Conservation (phyloP, 2,113 vertebrate genomes). For the Xyrauchen texanus region DNA sequence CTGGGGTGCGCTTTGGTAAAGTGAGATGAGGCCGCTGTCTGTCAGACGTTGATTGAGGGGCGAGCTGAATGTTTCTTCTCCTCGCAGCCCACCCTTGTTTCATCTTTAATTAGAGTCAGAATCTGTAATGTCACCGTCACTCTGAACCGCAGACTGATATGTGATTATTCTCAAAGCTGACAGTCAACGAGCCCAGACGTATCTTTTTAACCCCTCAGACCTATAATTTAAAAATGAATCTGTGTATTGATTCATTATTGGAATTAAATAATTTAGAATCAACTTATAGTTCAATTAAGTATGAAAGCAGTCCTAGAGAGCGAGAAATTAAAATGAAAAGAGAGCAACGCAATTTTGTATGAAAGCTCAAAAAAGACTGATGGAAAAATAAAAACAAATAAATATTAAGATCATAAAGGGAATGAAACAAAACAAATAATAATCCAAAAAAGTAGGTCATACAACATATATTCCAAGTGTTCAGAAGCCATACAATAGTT, state of each 20-base stretch:
- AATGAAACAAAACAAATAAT: too few species aligned
- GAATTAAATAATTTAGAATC: slow-evolving; percentile 55
- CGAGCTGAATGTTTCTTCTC: slow-evolving; percentile 32
- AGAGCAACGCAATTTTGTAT: too few species aligned
- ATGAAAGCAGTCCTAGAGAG: slow-evolving; percentile 19
- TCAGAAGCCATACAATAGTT: too few species aligned
- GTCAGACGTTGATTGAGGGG: slow-evolving; percentile 33
- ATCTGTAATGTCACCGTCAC: slow-evolving; percentile 55
- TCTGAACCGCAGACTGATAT: slow-evolving; percentile 49
- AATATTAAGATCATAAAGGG: too few species aligned
- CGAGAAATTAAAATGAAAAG: not conserved
- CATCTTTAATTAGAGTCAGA: slow-evolving; percentile 60
- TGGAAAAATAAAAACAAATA: too few species aligned
- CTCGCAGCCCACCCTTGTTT: slow-evolving; percentile 32
- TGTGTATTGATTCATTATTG: slow-evolving; percentile 57
- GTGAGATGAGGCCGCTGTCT: slow-evolving; percentile 32
- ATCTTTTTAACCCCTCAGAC: not conserved
- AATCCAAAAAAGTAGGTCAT: too few species aligned
- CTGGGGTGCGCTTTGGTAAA: slow-evolving; percentile 23
- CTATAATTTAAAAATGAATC: slow-evolving; percentile 56
- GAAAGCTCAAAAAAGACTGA: too few species aligned
- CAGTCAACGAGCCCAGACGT: slow-evolving; percentile 48
- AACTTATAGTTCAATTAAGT: slow-evolving; percentile 47
- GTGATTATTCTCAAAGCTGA: slow-evolving; percentile 54
- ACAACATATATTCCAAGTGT: too few species aligned